phyloP scores from a whole-genome alignment of 64 coral and sea anemone species.

The Cladopsammia gracilis region DNA sequence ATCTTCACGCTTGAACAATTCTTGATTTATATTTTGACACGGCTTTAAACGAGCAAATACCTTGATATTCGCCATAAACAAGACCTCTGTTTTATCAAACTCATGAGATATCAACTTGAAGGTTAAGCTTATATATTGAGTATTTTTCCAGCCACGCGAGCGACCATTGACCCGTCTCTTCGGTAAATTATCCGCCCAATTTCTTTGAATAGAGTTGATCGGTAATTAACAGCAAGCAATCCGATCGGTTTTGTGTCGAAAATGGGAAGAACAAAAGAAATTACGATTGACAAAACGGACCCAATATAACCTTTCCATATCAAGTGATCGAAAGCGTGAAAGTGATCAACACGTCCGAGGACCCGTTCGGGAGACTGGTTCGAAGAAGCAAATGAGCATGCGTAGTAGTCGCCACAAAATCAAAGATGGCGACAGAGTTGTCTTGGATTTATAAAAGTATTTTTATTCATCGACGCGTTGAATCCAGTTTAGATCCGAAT shows the following conservation, averaged over 20 bases:
- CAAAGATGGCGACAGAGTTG: constrained; percentile 31
- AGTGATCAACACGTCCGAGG: no score
- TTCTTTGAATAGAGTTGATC: constrained; percentile 11
- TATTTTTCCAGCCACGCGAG: constrained; percentile 1
- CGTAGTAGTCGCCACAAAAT: neutral
- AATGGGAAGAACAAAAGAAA: constrained; percentile 40
- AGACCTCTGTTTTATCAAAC: neutral
- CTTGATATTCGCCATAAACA: constrained; percentile 68
- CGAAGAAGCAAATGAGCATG: neutral
- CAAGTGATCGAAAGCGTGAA: neutral
- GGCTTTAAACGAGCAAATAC: constrained; percentile 65
- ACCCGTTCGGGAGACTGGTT: neutral
- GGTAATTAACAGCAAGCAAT: constrained; percentile 10
- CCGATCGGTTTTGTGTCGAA: neutral
- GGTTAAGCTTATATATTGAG: no score
- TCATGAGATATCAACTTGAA: neutral
- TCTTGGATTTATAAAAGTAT: constrained; percentile 13
- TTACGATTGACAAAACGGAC: neutral
- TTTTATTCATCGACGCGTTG: neutral
- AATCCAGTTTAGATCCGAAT: neutral
- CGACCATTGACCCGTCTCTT: neutral
- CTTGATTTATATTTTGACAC: constrained; percentile 13
- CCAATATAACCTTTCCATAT: constrained; percentile 26
- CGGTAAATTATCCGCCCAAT: neutral
- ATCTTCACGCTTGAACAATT: constrained; percentile 39